These are phyloP conservation scores for Xiphorhynchus erythropygius DNA, from an alignment of 2,797 vertebrate genomes.

Conservation along the genomic window DNA sequence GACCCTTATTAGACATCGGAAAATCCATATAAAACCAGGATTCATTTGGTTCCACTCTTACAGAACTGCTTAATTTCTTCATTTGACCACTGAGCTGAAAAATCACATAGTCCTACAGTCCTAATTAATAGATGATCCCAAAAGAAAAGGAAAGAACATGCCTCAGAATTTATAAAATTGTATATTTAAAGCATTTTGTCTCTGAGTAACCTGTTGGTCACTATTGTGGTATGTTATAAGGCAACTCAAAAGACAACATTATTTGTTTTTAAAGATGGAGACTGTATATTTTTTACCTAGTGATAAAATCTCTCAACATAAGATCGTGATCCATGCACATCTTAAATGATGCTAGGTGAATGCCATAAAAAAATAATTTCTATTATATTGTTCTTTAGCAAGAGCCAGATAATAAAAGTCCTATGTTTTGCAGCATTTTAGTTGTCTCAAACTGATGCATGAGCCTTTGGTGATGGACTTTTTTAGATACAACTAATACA, in stretches of 20 bases:
- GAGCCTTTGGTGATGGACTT: background rate
- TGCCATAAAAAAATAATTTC: background rate
- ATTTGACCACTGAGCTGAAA: constrained; percentile 65
- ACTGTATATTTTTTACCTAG: background rate
- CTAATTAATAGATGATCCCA: constrained; percentile 48
- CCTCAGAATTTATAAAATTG: constrained; percentile 16
- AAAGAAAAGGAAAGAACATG: constrained; percentile 1
- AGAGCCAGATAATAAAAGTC: background rate
- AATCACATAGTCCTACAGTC: constrained; percentile 37
- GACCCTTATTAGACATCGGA: constrained; percentile 44
- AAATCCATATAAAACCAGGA: constrained; percentile 28
- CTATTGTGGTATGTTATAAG: background rate
- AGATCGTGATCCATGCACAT: background rate
- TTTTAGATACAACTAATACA: background rate
- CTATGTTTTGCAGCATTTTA: background rate
- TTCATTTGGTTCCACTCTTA: constrained; percentile 34
- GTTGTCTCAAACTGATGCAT: background rate
- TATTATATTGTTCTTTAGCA: background rate
- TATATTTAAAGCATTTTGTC: constrained; percentile 12
- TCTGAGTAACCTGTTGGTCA: background rate
- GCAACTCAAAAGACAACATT: background rate
- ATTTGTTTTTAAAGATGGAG: background rate
- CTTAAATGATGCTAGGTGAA: background rate
- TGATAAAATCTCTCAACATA: background rate
- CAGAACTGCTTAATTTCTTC: background rate